Base-by-base conservation (phyloP, 2,888 invertebrate genomes). In the Thymelicus lineola region DNA sequence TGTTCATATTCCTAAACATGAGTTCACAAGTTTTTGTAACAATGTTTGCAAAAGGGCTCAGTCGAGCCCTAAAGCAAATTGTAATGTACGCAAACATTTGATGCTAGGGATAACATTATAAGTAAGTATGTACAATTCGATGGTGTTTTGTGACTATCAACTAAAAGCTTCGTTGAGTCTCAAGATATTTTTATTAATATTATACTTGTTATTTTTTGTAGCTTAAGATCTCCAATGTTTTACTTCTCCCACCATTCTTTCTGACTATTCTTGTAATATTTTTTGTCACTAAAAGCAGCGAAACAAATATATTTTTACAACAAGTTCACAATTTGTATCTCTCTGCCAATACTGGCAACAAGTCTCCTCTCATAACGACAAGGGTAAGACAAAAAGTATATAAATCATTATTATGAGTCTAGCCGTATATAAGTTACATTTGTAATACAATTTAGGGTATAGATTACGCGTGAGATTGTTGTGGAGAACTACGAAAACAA, bases 1-100 rank as follows among this genome's bases (percentile, higher is more conserved):
- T 86, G 85, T 84, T 73, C 71, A 72, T 76, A 75, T 78, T 77
- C 75, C 72, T 73, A 75, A 76, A 75, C 78, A 76, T 74, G 76
- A 71, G 66, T 72, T 74, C 74, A 67, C 73, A 75, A 71, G 71
- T 75, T 76, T 78, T 77, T 77, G 74, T 74, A 71, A 72, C 71
- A 69, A 74, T 75, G 73, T 76, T 75, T 72, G 66, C 72, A 45
- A 48, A 75, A 72, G 69, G 58, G 71, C 75, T 77, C 72, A 76
- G 71, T 71, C 71, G 71, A 68, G 67, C 73, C 75, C 71, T 72
- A 73, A 70, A 67, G 75, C 71, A 72, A 72, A 72, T 72, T 69
- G 72, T 73, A 72, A 74, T 71, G 66, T 68, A 66, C 64, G 72
- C 70, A 74, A 75, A 77, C 73, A 75, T 74, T 73, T 72, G 64